Conservation (phyloP, 37 sponge, comb jelly and placozoan species). For the Oscarella lobularis region DNA sequence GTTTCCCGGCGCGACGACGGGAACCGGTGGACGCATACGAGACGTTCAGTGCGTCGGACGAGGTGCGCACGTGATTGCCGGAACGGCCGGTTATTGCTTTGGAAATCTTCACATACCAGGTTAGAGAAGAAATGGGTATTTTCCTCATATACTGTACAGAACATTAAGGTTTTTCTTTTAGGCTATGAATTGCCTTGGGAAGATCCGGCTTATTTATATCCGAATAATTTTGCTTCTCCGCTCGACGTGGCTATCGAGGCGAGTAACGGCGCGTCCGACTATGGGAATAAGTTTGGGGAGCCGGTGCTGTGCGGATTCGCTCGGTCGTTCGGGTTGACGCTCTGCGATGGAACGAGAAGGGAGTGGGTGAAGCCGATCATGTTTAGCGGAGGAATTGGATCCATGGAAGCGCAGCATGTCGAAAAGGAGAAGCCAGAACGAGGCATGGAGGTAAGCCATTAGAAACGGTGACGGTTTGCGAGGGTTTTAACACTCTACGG, state of each 20-base stretch:
- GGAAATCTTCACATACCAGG: slow-evolving; percentile 12
- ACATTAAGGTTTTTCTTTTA: slow-evolving; percentile 1
- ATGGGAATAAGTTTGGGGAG: slow-evolving; percentile 19
- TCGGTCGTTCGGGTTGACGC: slow-evolving; percentile 6
- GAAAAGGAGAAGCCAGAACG: slow-evolving; percentile 1
- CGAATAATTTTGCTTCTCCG: slow-evolving; percentile 11
- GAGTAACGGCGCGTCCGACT: slow-evolving; percentile 17
- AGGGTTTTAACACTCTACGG: too few species aligned
- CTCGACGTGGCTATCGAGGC: slow-evolving; percentile 14
- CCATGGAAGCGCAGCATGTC: not conserved
- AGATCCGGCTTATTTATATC: not conserved
- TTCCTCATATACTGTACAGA: not conserved
- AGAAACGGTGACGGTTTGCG: too few species aligned
- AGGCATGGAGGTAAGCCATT: slow-evolving; percentile 4
- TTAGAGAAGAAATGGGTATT: not conserved
- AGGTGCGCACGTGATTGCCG: slow-evolving; percentile 11
- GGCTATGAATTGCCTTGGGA: slow-evolving; percentile 17
- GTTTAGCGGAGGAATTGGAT: slow-evolving; percentile 18
- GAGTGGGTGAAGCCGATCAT: slow-evolving; percentile 18
- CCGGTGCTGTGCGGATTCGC: slow-evolving; percentile 14
- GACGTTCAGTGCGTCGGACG: slow-evolving; percentile 10
- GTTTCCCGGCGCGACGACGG: slow-evolving; percentile 11
- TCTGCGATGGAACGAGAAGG: not conserved
- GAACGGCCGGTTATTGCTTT: slow-evolving; percentile 17
- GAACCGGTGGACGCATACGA: slow-evolving; percentile 17